phyloP scores from a whole-genome alignment of 1,140 invertebrate genomes.

The Ptiloglossa arizonensis region DNA sequence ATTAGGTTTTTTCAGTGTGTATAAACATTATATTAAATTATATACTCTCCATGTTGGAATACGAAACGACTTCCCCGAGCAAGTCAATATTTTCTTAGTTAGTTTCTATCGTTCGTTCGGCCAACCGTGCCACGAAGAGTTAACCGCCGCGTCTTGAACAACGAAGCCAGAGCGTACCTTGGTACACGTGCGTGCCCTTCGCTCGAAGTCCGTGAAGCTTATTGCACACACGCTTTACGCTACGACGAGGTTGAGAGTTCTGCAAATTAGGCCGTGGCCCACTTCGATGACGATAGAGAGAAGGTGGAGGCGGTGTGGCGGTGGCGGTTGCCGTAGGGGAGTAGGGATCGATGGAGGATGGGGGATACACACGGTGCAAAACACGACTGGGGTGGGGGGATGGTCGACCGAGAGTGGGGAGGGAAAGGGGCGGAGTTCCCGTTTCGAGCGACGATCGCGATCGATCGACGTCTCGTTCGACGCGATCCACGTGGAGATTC shows the following conservation, averaged over 20 bases:
- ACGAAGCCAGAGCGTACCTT: background rate
- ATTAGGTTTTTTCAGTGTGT: no score
- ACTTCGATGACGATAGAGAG: slow-evolving; percentile 70
- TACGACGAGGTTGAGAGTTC: slow-evolving; percentile 67
- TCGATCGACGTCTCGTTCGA: slow-evolving; percentile 24
- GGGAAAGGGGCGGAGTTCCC: slow-evolving; percentile 32
- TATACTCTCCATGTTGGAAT: no score
- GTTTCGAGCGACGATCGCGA: slow-evolving; percentile 46
- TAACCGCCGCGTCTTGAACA: background rate
- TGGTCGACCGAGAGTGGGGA: background rate
- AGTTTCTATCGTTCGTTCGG: no score
- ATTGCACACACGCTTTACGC: slow-evolving; percentile 54
- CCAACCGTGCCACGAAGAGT: no score
- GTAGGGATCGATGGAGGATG: slow-evolving; percentile 20
- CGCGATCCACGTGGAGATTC: slow-evolving; percentile 19
- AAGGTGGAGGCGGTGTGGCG: slow-evolving; percentile 40
- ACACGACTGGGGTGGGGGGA: slow-evolving; percentile 2
- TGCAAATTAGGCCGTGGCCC: slow-evolving; percentile 81
- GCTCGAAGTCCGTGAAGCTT: slow-evolving; percentile 56
- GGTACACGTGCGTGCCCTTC: slow-evolving; percentile 61
- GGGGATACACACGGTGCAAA: slow-evolving; percentile 21
- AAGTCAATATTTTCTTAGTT: no score
- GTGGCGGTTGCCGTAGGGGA: background rate
- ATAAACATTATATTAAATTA: no score
- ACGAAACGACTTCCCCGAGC: no score